Base-by-base conservation (phyloP, 1,140 invertebrate species). In the Ctenoplectra terminalis region DNA sequence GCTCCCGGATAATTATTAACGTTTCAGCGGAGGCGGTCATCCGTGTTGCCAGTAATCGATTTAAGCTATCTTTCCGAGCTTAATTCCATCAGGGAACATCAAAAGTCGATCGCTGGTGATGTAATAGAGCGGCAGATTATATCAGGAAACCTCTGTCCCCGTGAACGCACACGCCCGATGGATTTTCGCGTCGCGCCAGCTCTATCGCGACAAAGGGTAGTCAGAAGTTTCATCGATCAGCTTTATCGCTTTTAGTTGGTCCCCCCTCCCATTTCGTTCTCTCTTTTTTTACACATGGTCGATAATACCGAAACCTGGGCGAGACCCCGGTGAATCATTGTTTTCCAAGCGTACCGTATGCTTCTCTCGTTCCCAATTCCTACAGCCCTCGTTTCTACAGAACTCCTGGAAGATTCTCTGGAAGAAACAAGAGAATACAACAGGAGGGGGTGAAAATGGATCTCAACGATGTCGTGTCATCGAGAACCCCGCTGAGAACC, bases 31-130 rank as follows among this genome's bases (percentile, higher is more conserved):
- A 58, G 43, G 60, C 40, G 72, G 43, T n/a, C 52, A 46, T 29
- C 72, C 60, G 52, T 75, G 50, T 56, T 34, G 23, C 1, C 1
- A 23, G 37, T 81, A 81, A 81, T 81, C 71, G 61, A 81, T 75
- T 81, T 81, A 74, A 81, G 72, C 61, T 58, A 74, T 81, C 79
- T 81, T 81, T 75, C 60, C 71, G 46, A 13, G 79, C 48, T 75
- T 66, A 81, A 81, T 81, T 67, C 63, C 37, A 67, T 81, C 72
- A 48, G 40, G 72, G 50, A 37, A 75, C 72, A 81, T 81, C 79
- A 81, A 81, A 81, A 81, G 79, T 81, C 79, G 72, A 81, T 81
- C 71, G 71, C 3, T 20, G 70, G 31, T 75, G 52, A 81, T 75
- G 52, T 75, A 81, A 81, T 81, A 66, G 60, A 58, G 37, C 61